A percentile compares a stretch with the other conserved stretches of the same genome.
These are phyloP conservation scores for Eilema griseolum DNA, from an alignment of 2,888 invertebrate genomes.

Conservation along the genomic window DNA sequence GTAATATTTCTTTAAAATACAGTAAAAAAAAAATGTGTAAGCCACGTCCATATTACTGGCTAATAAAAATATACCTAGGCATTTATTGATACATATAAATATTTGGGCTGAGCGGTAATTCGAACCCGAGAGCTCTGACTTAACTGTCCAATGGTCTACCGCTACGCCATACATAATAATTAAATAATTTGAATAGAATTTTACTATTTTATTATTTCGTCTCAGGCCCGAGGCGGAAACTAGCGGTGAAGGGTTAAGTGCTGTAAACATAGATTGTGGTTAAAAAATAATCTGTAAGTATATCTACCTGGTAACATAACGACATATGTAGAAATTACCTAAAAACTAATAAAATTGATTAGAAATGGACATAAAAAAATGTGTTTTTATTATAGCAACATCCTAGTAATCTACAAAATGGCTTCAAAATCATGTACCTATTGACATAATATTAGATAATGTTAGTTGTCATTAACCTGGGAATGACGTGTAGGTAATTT, in stretches of 20 bases:
- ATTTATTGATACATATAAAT: too few relatives aligned
- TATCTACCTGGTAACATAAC: background rate
- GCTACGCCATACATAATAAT: background rate
- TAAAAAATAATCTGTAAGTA: background rate
- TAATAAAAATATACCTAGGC: too few relatives aligned
- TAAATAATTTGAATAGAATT: background rate
- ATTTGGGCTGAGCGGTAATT: too few relatives aligned
- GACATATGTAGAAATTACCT: background rate
- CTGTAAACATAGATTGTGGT: background rate
- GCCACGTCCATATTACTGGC: background rate
- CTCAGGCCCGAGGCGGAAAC: background rate
- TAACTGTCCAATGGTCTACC: too few relatives aligned
- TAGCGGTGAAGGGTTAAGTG: background rate
- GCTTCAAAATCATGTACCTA: background rate
- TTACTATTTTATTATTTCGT: background rate
- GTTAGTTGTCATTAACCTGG: background rate
- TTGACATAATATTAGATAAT: background rate
- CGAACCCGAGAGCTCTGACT: too few relatives aligned
- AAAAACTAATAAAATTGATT: slow-evolving; percentile 4
- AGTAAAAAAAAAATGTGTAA: background rate
- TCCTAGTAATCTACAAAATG: slow-evolving; percentile 2
- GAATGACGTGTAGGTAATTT: background rate
- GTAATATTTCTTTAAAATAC: too few relatives aligned
- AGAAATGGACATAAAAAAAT: background rate
- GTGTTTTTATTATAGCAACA: background rate